Evolutionary conservation across 2,888 invertebrate species (phyloP).

Genomic region (Galerucella nymphaeae): DNA sequence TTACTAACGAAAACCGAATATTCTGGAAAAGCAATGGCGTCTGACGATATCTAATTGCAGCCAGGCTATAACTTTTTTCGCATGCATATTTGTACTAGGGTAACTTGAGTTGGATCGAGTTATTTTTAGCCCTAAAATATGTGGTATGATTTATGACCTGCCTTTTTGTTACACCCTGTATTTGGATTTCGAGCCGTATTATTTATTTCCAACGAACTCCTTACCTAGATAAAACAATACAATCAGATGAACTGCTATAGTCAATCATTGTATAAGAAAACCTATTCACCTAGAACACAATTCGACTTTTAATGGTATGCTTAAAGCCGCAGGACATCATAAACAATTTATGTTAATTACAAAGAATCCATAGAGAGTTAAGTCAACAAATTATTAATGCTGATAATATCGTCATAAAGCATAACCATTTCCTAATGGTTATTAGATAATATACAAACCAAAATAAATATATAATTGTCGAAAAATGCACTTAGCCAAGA

Average conservation of each 20-base stretch:
- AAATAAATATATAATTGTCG: neutral
- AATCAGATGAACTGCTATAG: neutral
- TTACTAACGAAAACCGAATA: too few relatives aligned
- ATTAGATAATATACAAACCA: neutral
- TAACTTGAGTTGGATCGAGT: too few relatives aligned
- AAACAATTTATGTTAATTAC: constrained; percentile 3
- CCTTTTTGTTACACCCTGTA: too few relatives aligned
- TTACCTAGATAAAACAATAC: neutral
- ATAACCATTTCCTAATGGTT: neutral
- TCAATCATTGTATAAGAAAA: neutral
- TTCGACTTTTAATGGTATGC: neutral
- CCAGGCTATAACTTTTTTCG: too few relatives aligned
- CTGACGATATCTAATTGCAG: too few relatives aligned
- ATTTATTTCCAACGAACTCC: too few relatives aligned
- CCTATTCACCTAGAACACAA: neutral
- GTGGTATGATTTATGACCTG: too few relatives aligned
- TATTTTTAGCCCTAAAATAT: too few relatives aligned
- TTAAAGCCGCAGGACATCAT: neutral
- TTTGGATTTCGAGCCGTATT: too few relatives aligned
- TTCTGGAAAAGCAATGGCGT: too few relatives aligned
- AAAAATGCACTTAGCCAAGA: too few relatives aligned
- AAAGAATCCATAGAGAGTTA: neutral
- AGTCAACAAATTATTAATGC: neutral
- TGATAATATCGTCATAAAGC: constrained; percentile 9
- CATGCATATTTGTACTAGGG: too few relatives aligned